Base-by-base conservation (phyloP, 2,797 vertebrate species). In the Onychomys torridus region DNA sequence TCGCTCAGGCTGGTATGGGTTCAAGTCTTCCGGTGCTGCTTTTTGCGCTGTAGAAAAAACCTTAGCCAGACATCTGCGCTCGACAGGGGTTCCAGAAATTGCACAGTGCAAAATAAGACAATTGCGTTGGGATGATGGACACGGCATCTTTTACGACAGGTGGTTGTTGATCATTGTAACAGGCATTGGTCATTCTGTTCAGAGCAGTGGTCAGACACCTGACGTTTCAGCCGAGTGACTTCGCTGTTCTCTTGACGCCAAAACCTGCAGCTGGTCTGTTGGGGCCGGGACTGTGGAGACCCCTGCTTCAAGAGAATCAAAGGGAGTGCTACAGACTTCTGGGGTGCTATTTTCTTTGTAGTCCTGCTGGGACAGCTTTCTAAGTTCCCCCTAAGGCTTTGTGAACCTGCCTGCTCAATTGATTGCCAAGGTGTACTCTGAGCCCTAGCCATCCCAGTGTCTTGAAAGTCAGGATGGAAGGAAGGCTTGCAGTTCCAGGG, bases 401-500 rank as follows among this genome's bases (percentile, higher is more conserved):
- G 95, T 93, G 93, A 97, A 94, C 12, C 4, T 93, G 96, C 94
- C 96, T 98, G 95, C 97, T 34, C 25, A 7, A 59, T 57, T 73
- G 97, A 96, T 96, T 0, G 84, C 98, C 97, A 97, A 99, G 98
- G 98, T 98, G 98, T 98, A 92, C 98, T 96, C 97, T 91, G 97
- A 97, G 98, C 96, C 95, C 93, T 93, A 97, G 95, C 97, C 97
- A 98, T 98, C 98, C 97, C 97, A 95, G 93, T 96, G 97, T 71
- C 96, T 97, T 97, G 91, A 95, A 98, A 98, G 97, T 98, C 90
- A 27, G 98, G 98, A 98, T 95, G 97, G 98, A 97, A 98, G 97
- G 98, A 97, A 98, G 97, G 95, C 98, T 98, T 98, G 97, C 98
- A 98, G 98, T 98, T 98, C 89, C 93, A 98, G 98, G 97, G 98